phyloP scores from a whole-genome alignment of 2,888 invertebrate species.

The Operophtera brumata region DNA sequence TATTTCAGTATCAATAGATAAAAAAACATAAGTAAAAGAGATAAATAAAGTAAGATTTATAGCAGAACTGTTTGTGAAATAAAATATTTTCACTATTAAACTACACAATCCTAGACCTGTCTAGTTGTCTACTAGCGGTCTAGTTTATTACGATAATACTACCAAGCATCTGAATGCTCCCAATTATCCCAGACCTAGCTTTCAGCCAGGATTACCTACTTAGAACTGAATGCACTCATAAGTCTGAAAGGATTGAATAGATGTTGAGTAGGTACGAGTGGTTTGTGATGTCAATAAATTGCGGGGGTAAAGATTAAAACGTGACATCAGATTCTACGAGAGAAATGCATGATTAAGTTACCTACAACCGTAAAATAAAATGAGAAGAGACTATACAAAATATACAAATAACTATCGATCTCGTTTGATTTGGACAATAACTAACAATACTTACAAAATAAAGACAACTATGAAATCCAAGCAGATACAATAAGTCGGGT shows the following conservation, averaged over 20 bases:
- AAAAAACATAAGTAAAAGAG: not conserved
- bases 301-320: conserved; percentile 4
- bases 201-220: conserved; percentile 36
- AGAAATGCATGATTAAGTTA: not conserved
- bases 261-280: conserved; percentile 28
- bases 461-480: not conserved
- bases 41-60: not conserved
- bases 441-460: not conserved
- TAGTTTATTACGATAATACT: conserved; percentile 48
- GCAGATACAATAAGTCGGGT: not conserved
- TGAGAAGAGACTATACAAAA: not conserved
- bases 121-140: conserved; percentile 24
- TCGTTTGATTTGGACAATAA: not conserved
- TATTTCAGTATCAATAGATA: too few relatives aligned
- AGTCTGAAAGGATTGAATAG: conserved; percentile 24
- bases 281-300: conserved; percentile 31
- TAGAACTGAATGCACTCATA: conserved; percentile 16
- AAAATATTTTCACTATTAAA: not conserved
- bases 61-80: not conserved
- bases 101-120: not conserved
- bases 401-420: not conserved
- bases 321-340: not conserved
- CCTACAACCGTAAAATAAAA: not conserved
- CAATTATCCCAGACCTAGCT: conserved; percentile 42
- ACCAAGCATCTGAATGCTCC: conserved; percentile 38